These are phyloP conservation scores for Sclerodermus sp. DNA, from an alignment of 2,888 invertebrate species.

Conservation along the genomic window DNA sequence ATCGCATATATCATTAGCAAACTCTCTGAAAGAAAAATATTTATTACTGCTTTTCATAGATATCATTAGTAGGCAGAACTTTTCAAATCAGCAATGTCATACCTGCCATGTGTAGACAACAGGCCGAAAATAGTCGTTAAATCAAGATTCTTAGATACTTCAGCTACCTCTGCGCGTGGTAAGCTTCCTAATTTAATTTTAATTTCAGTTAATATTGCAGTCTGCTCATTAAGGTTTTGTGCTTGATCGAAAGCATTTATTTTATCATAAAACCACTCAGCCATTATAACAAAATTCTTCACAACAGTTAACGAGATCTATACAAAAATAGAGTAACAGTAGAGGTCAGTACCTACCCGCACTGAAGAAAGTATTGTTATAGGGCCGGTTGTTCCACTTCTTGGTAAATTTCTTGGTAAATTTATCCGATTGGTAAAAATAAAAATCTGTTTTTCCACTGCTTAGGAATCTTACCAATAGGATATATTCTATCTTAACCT, in stretches of 20 bases:
- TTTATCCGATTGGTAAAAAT: too few relatives aligned
- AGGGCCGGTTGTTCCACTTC: too few relatives aligned
- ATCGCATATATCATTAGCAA: slow-evolving; percentile 37
- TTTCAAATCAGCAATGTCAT: slow-evolving; percentile 30
- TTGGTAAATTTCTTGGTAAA: too few relatives aligned
- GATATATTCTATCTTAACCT: too few relatives aligned
- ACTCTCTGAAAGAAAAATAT: slow-evolving; percentile 31
- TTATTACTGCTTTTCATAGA: not conserved
- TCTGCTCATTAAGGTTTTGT: slow-evolving; percentile 32
- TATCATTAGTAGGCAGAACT: not conserved
- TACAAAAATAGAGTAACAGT: too few relatives aligned
- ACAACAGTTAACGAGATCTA: too few relatives aligned
- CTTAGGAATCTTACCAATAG: too few relatives aligned
- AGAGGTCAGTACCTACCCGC: too few relatives aligned
- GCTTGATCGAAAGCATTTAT: slow-evolving; percentile 32
- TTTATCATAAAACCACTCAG: slow-evolving; percentile 40
- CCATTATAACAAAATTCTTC: not conserved
- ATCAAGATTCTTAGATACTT: slow-evolving; percentile 33
- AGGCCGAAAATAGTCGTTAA: slow-evolving; percentile 34
- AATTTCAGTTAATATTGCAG: slow-evolving; percentile 36
- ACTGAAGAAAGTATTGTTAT: too few relatives aligned
- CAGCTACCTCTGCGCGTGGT: slow-evolving; percentile 29
- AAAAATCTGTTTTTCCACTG: too few relatives aligned
- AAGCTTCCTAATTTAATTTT: slow-evolving; percentile 39
- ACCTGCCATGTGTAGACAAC: slow-evolving; percentile 48